These are phyloP conservation scores for Tiphia femorata DNA, from an alignment of 2,888 invertebrate species.

Conservation along the genomic window DNA sequence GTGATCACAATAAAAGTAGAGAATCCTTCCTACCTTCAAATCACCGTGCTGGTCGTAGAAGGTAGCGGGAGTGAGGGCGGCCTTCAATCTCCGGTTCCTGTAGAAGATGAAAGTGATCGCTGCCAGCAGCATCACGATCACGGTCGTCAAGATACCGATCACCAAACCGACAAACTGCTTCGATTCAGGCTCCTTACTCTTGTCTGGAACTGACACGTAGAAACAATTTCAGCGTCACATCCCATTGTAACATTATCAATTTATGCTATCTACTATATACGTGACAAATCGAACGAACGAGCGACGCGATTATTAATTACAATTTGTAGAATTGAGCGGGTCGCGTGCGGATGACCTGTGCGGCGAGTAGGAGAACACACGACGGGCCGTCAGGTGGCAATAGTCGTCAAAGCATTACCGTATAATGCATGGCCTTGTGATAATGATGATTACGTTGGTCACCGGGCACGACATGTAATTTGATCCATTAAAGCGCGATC, in stretches of 20 bases:
- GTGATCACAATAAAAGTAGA: too few species aligned
- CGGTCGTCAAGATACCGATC: slow-evolving; percentile 79
- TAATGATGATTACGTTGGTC: slow-evolving; percentile 53
- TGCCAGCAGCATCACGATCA: slow-evolving; percentile 78
- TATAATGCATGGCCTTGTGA: slow-evolving; percentile 45
- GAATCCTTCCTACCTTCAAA: slow-evolving; percentile 58
- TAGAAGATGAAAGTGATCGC: slow-evolving; percentile 80
- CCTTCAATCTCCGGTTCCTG: slow-evolving; percentile 73
- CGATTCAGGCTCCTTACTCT: slow-evolving; percentile 72
- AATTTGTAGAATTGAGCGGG: too few species aligned
- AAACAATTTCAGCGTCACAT: too few species aligned
- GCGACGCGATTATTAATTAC: too few species aligned
- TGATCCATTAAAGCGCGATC: too few species aligned
- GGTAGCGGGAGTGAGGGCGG: slow-evolving; percentile 59
- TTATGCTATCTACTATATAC: too few species aligned
- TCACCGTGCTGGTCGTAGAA: slow-evolving; percentile 63
- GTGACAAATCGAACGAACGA: too few species aligned
- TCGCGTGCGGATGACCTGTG: too few species aligned
- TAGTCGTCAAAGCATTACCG: slow-evolving; percentile 32
- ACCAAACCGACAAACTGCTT: slow-evolving; percentile 77
- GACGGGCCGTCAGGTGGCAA: slow-evolving; percentile 31
- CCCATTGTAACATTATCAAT: too few species aligned
- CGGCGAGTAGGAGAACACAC: too few species aligned
- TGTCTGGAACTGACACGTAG: slow-evolving; percentile 69
- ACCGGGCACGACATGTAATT: too few species aligned